phyloP scores from a whole-genome alignment of 2,888 invertebrate genomes.

The Polylopha cassiicola region DNA sequence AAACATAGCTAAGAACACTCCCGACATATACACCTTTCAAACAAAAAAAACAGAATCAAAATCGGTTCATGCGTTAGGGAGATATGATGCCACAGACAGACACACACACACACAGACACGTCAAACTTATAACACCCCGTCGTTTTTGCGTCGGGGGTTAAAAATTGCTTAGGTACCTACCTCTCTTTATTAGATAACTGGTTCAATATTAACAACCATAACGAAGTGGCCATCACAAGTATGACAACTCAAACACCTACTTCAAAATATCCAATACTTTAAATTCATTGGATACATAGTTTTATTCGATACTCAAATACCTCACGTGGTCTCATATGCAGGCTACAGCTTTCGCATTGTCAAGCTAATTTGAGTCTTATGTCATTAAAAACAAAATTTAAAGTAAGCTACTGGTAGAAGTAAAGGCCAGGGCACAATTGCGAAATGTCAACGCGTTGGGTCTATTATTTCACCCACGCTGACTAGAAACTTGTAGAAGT shows the following conservation, averaged over 20 bases:
- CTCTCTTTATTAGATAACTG: slow-evolving; percentile 2
- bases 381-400: not conserved
- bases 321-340: slow-evolving; percentile 16
- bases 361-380: slow-evolving; percentile 5
- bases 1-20: no score
- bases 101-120: no score
- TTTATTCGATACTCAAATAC: slow-evolving; percentile 16
- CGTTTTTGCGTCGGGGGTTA: no score
- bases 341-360: not conserved
- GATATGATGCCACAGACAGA: no score
- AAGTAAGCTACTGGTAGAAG: not conserved
- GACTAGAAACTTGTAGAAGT: slow-evolving; percentile 20
- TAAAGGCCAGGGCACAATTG: slow-evolving; percentile 36
- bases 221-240: not conserved
- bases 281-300: slow-evolving; percentile 11
- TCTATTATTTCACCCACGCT: slow-evolving; percentile 68
- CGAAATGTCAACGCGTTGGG: slow-evolving; percentile 59
- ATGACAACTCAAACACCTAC: not conserved
- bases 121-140: no score
- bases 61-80: no score
- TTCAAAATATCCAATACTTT: slow-evolving; percentile 2
- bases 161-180: no score
- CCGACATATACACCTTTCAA: no score
- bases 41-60: no score
- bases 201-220: slow-evolving; percentile 1